A percentile compares a stretch with the other conserved stretches of the same genome.
Conservation (phyloP, 1,140 invertebrate genomes). For the Calliopsis andreniformis region DNA sequence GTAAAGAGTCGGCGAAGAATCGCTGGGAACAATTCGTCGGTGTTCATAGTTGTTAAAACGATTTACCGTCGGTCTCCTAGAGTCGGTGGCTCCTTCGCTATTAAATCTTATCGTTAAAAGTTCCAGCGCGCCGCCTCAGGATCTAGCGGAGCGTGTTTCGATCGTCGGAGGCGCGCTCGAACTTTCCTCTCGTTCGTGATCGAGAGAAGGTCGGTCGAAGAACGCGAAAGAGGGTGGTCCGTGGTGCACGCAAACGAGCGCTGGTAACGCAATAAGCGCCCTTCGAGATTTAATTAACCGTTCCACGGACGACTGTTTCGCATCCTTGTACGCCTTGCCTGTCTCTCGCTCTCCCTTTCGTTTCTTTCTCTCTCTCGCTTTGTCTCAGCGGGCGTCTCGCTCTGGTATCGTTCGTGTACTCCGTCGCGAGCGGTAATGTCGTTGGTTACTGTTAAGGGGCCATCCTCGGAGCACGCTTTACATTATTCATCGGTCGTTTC, state of each 20-base stretch:
- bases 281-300: conserved; percentile 6
- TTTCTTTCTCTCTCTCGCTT: background rate
- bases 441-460: conserved; percentile 53
- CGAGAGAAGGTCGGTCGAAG: background rate
- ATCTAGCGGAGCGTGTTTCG: conserved; percentile 12
- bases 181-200: background rate
- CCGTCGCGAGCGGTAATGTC: conserved; percentile 20
- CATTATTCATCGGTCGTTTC: conserved; percentile 60
- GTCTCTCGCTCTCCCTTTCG: background rate
- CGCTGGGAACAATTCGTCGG: conserved; percentile 25
- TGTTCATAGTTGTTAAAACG: conserved; percentile 55
- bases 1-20: background rate
- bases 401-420: conserved; percentile 23
- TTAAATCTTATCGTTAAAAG: conserved; percentile 56
- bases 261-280: background rate
- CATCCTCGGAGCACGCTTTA: conserved; percentile 40
- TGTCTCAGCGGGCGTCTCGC: too few relatives aligned
- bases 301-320: background rate
- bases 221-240: background rate
- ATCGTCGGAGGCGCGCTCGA: background rate
- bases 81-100: conserved; percentile 35
- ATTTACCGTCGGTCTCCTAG: conserved; percentile 40
- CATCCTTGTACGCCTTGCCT: too few relatives aligned
- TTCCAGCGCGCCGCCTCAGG: conserved; percentile 36
- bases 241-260: background rate